Conservation (phyloP, 1,140 invertebrate genomes). For the Drosophila eugracilis region DNA sequence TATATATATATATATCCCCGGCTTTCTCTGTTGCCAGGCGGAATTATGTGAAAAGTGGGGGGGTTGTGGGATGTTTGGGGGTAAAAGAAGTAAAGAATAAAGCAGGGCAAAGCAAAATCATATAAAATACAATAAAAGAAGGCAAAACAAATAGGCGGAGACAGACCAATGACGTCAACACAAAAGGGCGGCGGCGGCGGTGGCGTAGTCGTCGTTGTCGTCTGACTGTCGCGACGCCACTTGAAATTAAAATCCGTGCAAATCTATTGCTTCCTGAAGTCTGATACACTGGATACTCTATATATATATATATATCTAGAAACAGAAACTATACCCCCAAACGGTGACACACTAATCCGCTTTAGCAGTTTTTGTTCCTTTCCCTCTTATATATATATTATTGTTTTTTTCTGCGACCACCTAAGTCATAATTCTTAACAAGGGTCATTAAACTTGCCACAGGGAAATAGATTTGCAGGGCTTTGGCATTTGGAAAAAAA, state of each 20-base stretch:
- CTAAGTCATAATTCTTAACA: slow-evolving; percentile 44
- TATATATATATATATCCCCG: too few species aligned
- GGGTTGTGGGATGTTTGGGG: neutral
- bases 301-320: neutral
- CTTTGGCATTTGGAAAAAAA: slow-evolving; percentile 9
- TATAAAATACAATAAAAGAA: slow-evolving; percentile 15
- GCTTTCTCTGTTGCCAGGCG: slow-evolving; percentile 40
- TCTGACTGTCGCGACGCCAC: slow-evolving; percentile 21
- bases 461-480: slow-evolving; percentile 38
- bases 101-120: neutral
- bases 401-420: slow-evolving; percentile 7
- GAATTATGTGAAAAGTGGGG: slow-evolving; percentile 20
- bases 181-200: too few species aligned
- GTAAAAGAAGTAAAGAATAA: neutral
- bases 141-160: slow-evolving; percentile 11
- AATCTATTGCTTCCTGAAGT: slow-evolving; percentile 83
- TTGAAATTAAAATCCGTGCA: slow-evolving; percentile 57
- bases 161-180: slow-evolving; percentile 38
- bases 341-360: slow-evolving; percentile 74
- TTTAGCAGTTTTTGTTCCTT: slow-evolving; percentile 41
- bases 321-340: slow-evolving; percentile 30
- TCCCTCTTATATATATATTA: neutral
- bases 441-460: slow-evolving; percentile 37
- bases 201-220: too few species aligned
- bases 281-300: slow-evolving; percentile 55